Conservation (phyloP, 2,797 vertebrate genomes). For the Meriones psammophilus region DNA sequence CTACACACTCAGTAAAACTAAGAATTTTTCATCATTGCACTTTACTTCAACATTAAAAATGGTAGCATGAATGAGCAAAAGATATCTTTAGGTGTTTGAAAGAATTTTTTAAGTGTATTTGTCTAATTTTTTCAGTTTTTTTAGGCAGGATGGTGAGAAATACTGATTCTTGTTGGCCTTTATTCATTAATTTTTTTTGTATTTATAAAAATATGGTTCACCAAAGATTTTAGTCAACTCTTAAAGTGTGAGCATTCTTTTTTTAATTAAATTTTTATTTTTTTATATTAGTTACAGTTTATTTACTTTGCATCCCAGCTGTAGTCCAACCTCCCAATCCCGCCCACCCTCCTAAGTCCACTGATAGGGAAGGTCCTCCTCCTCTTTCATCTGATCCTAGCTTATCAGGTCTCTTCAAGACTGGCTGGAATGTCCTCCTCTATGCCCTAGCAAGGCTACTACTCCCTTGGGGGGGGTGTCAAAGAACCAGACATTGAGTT, state of each 20-base stretch:
- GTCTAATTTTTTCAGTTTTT: neutral
- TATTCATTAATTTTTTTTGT: slow-evolving; percentile 24
- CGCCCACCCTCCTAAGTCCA: too few relatives aligned
- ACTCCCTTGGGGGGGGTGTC: too few relatives aligned
- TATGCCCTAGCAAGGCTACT: too few relatives aligned
- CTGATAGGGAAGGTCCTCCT: too few relatives aligned
- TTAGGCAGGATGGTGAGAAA: neutral
- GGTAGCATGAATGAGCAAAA: neutral
- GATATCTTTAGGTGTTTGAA: neutral
- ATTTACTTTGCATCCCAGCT: too few relatives aligned
- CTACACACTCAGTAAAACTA: neutral
- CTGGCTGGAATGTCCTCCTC: too few relatives aligned
- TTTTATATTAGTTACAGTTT: too few relatives aligned
- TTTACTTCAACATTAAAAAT: neutral
- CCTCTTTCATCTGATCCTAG: too few relatives aligned
- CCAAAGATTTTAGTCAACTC: neutral
- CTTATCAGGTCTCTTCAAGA: too few relatives aligned
- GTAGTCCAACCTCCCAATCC: too few relatives aligned
- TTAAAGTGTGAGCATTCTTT: neutral
- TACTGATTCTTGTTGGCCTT: neutral
- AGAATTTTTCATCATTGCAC: neutral
- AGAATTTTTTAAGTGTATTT: slow-evolving; percentile 30
- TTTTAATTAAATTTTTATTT: too few relatives aligned
- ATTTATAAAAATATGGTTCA: slow-evolving; percentile 4
- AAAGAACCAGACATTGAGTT: too few relatives aligned